Base-by-base conservation (phyloP, 2,797 vertebrate genomes). In the Crax fasciolata region DNA sequence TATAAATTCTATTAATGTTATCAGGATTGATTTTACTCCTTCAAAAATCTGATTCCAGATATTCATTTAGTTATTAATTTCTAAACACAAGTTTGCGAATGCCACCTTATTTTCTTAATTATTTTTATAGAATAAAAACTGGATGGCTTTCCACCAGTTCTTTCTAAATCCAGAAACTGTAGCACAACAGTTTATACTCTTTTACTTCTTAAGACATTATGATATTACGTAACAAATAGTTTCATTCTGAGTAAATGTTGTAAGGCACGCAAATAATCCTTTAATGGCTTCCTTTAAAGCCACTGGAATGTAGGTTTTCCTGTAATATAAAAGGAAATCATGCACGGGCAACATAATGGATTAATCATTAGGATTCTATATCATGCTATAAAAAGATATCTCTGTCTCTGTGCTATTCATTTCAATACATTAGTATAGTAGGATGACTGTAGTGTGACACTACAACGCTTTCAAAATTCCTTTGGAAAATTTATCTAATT, bases 241-340 rank as follows among this genome's bases (percentile, higher is more conserved):
- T 86, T 91, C 93, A 85, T 96, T 97, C 70, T 94, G 43, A 89
- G 92, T 95, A 95, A 97, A 95, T 93, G 87, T 82, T 93, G 11
- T 68, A 94, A 93, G 91, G 77, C 59, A 84, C 96, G 93, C 93
- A 97, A 97, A 97, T 72, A 73, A 83, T 84, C 49, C 91, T 97
- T 96, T 96, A 96, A 96, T 85, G 76, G 61, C 25, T 97, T 96
- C 27, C 38, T 96, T 76, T 94, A 93, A 94, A 96, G 58, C 84
- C 95, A 68, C 79, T 93, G 76, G 65, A 95, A 80, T 74, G 79
- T 57, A 89, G 68, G 44, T 84, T 84, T 95, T 96, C 39, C 59
- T 94, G n/a, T 89, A 96, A 95, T 93, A 83, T 94, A 89, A 97
- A 96, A 97, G 44, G 82, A 97, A 97, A 85, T 95, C 88, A 94